Percentiles rank a stretch among this genome's conserved stretches.
Evolutionary conservation across 2,888 invertebrate species (phyloP).

Genomic region (Drosophila mimica): DNA sequence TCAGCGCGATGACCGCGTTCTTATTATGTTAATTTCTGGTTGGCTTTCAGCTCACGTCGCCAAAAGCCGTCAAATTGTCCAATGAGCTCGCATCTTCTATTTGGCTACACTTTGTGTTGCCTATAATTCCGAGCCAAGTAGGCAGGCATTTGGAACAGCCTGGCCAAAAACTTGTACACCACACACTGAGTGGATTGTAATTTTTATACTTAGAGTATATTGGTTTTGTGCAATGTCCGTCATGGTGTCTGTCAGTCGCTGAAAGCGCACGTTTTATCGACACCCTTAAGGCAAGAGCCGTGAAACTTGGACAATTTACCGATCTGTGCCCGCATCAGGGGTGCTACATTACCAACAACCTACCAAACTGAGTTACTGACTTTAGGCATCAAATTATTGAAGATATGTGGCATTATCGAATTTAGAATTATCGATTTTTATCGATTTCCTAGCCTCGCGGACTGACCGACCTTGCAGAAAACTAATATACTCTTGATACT

Average conservation of each 20-base stretch:
- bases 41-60: conserved; percentile 60
- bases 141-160: conserved; percentile 11
- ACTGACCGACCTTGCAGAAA: neutral
- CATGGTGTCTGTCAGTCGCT: neutral
- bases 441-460: neutral
- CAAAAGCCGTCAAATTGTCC: conserved; percentile 17
- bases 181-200: neutral
- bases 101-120: conserved; percentile 26
- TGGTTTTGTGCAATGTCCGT: neutral
- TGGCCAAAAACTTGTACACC: conserved; percentile 16
- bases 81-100: conserved; percentile 12
- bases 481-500: neutral
- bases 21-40: conserved; percentile 58
- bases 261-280: neutral
- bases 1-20: conserved; percentile 13
- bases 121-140: conserved; percentile 19
- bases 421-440: neutral
- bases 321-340: neutral
- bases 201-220: conserved; percentile 1
- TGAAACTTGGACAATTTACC: neutral
- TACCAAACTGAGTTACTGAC: neutral
- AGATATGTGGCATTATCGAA: neutral
- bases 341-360: neutral
- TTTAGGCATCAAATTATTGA: neutral
- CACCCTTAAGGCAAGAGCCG: neutral